phyloP scores from a whole-genome alignment of 2,888 invertebrate species.

The Hyposoter dolosus region DNA sequence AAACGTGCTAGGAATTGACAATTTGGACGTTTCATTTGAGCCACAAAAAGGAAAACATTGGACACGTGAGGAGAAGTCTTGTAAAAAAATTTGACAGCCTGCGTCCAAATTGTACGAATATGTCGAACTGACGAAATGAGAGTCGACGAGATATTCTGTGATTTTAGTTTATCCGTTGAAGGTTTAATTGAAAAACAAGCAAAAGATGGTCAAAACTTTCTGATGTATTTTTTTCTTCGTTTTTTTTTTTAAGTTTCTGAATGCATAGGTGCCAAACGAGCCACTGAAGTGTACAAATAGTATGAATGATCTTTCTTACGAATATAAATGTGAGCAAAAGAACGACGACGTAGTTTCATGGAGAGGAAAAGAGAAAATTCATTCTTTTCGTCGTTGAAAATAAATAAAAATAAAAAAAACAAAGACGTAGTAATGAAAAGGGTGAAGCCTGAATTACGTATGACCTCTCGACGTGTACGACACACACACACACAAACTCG shows the following conservation, averaged over 20 bases:
- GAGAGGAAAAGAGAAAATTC: slow-evolving; percentile 32
- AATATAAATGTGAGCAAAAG: slow-evolving; percentile 57
- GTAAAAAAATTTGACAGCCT: slow-evolving; percentile 41
- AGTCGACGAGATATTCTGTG: slow-evolving; percentile 73
- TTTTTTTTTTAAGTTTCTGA: slow-evolving; percentile 42
- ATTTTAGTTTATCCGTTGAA: slow-evolving; percentile 75
- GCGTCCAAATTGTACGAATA: slow-evolving; percentile 36
- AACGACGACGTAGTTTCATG: slow-evolving; percentile 50
- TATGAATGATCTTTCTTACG: slow-evolving; percentile 67
- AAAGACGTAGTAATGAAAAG: slow-evolving; percentile 39
- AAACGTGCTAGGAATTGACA: not conserved
- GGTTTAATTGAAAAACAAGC: slow-evolving; percentile 35
- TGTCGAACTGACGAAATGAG: slow-evolving; percentile 43
- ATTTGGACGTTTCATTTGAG: not conserved
- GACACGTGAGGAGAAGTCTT: not conserved
- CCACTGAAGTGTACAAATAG: slow-evolving; percentile 69
- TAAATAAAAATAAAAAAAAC: slow-evolving; percentile 11
- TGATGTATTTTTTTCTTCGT: slow-evolving; percentile 3
- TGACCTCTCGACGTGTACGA: slow-evolving; percentile 7
- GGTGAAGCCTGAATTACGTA: slow-evolving; percentile 3
- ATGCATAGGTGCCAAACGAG: slow-evolving; percentile 67
- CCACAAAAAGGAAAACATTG: not conserved
- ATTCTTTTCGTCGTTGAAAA: not conserved
- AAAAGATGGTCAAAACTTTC: slow-evolving; percentile 31
- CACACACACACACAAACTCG: slow-evolving; percentile 2